Percentiles rank a stretch among this genome's conserved stretches.
phyloP scores from a whole-genome alignment of 92 coral and sea anemone species.

The Parazoanthus swiftii region DNA sequence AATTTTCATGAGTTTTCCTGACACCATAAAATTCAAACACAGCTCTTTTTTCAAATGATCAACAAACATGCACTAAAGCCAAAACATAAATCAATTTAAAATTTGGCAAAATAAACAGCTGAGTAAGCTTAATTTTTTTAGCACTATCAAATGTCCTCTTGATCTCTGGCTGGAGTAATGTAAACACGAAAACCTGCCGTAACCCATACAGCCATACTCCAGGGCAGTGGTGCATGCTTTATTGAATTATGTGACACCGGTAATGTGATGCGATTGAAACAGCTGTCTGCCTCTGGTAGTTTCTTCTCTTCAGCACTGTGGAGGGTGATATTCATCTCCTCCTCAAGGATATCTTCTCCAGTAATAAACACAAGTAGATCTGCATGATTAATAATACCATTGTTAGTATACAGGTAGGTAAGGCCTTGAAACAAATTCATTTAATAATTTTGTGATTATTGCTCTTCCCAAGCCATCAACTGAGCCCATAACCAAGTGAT shows the following conservation, averaged over 20 bases:
- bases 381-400: slow-evolving; percentile 10
- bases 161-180: slow-evolving; percentile 5
- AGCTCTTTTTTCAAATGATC: slow-evolving; percentile 3
- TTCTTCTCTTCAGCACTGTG: slow-evolving; percentile 10
- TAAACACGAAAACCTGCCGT: slow-evolving; percentile 23
- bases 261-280: slow-evolving; percentile 26
- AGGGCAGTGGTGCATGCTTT: slow-evolving; percentile 32
- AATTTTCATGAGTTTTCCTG: slow-evolving; percentile 15
- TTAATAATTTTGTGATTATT: slow-evolving; percentile 4
- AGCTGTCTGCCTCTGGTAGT: slow-evolving; percentile 20
- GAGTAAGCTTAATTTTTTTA: slow-evolving; percentile 21
- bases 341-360: slow-evolving; percentile 8
- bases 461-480: neutral
- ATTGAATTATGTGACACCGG: slow-evolving; percentile 19
- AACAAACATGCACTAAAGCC: slow-evolving; percentile 23
- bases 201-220: slow-evolving; percentile 18
- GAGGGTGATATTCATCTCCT: slow-evolving; percentile 18
- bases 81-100: slow-evolving; percentile 7
- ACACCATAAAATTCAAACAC: slow-evolving; percentile 7
- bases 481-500: neutral
- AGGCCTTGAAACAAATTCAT: neutral
- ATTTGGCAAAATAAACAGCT: slow-evolving; percentile 12
- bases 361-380: slow-evolving; percentile 17
- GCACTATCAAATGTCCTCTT: slow-evolving; percentile 8
- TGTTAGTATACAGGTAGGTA: neutral